Evolutionary conservation across 1,140 invertebrate genomes (phyloP).

Genomic region (Lasaia peninsularis): DNA sequence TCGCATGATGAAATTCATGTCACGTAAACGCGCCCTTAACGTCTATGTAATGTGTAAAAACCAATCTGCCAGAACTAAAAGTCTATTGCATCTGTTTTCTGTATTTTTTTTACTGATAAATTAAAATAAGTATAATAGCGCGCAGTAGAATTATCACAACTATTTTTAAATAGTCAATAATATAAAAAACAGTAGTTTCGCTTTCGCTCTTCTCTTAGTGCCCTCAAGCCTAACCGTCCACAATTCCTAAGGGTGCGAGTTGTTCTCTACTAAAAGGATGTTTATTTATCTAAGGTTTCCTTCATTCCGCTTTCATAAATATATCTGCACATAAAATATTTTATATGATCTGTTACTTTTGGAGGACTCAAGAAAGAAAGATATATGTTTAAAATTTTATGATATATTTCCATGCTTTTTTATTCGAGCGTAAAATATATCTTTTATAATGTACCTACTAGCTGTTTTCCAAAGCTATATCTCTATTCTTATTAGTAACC

Average conservation of each 20-base stretch:
- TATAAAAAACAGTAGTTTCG: not conserved
- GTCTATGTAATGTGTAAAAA: no score
- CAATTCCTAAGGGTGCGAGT: conserved; percentile 27
- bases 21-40: no score
- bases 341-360: conserved; percentile 8
- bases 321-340: conserved; percentile 11
- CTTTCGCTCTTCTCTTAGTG: not conserved
- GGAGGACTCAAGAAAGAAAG: not conserved
- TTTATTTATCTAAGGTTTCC: conserved; percentile 29
- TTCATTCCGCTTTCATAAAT: conserved; percentile 17
- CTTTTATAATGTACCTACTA: not conserved
- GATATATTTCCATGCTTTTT: not conserved
- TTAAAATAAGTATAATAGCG: not conserved
- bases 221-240: conserved; percentile 8
- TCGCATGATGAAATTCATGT: no score
- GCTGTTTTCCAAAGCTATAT: not conserved
- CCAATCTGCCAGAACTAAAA: no score
- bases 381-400: not conserved
- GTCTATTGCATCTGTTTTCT: no score
- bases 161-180: no score
- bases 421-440: not conserved
- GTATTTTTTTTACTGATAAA: no score
- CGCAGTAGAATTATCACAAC: no score
- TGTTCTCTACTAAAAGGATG: conserved; percentile 31
- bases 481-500: not conserved